Evolutionary conservation across 1,140 invertebrate species (phyloP).

Genomic region (Nixonia krombeini): DNA sequence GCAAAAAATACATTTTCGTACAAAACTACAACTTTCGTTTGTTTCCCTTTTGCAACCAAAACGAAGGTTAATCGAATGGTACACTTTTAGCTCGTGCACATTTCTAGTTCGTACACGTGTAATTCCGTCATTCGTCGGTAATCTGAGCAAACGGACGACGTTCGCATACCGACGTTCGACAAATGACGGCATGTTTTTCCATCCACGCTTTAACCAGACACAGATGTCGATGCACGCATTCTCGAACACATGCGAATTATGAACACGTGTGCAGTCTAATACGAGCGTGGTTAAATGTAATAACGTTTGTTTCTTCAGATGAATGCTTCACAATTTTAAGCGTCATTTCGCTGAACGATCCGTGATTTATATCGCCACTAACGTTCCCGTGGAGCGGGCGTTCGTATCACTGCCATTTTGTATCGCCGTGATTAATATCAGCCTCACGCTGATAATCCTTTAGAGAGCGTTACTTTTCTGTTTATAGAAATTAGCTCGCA

Average conservation of each 20-base stretch:
- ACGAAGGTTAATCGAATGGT: too few species aligned
- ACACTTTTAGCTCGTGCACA: too few species aligned
- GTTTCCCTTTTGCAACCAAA: too few species aligned
- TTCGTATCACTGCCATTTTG: slow-evolving; percentile 33
- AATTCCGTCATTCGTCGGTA: too few species aligned
- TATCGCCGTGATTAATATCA: slow-evolving; percentile 41
- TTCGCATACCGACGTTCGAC: slow-evolving; percentile 31
- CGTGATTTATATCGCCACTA: slow-evolving; percentile 41
- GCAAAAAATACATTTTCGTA: too few species aligned
- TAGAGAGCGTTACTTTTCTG: slow-evolving; percentile 41
- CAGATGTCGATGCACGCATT: slow-evolving; percentile 25
- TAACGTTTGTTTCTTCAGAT: slow-evolving; percentile 42
- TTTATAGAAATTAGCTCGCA: slow-evolving; percentile 19
- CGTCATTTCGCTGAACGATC: slow-evolving; percentile 39
- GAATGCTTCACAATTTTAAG: slow-evolving; percentile 48
- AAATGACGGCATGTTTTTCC: slow-evolving; percentile 35
- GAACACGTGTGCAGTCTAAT: neutral
- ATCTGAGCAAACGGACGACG: too few species aligned
- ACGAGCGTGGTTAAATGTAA: slow-evolving; percentile 41
- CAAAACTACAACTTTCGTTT: too few species aligned
- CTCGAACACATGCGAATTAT: neutral
- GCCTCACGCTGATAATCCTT: slow-evolving; percentile 38
- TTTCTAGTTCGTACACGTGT: too few species aligned
- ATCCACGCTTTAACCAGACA: slow-evolving; percentile 26
- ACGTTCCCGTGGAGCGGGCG: slow-evolving; percentile 19